Percentiles rank a stretch among this genome's conserved stretches.
Evolutionary conservation across 2,797 vertebrate species (phyloP).

Genomic region (Hypotaenidia okinawae): DNA sequence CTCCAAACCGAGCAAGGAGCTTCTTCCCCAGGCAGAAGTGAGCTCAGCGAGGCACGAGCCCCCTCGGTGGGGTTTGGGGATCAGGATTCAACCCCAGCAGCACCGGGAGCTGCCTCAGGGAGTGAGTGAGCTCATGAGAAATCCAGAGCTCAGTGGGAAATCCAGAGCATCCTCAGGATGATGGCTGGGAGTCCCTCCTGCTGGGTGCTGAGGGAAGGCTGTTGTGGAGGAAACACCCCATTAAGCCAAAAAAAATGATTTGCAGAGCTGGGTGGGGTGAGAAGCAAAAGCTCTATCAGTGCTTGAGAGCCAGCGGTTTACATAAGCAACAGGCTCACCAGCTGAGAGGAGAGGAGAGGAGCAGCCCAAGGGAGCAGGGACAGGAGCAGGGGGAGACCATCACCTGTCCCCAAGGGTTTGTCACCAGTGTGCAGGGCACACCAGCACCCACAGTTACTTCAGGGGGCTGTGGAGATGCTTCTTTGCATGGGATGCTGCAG

Average conservation of each 20-base stretch:
- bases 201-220: not conserved
- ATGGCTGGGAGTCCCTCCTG: not conserved
- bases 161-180: not conserved
- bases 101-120: rapidly evolving
- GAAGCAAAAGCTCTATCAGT: constrained; percentile 15
- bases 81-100: not conserved
- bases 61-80: not conserved
- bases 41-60: not conserved
- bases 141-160: not conserved
- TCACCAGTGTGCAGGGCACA: rapidly evolving
- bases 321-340: constrained; percentile 6
- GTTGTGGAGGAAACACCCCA: constrained; percentile 35
- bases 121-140: not conserved
- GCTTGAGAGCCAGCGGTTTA: not conserved
- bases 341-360: not conserved
- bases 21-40: not conserved
- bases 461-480: not conserved
- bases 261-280: constrained; percentile 5
- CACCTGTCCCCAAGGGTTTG: not conserved
- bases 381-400: not conserved
- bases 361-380: not conserved
- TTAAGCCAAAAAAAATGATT: constrained; percentile 11
- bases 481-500: not conserved
- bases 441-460: not conserved
- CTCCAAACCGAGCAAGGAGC: rapidly evolving